Percentiles rank a stretch among this genome's conserved stretches.
Evolutionary conservation across 1,140 invertebrate species (phyloP).

Genomic region (Ips nitidus): DNA sequence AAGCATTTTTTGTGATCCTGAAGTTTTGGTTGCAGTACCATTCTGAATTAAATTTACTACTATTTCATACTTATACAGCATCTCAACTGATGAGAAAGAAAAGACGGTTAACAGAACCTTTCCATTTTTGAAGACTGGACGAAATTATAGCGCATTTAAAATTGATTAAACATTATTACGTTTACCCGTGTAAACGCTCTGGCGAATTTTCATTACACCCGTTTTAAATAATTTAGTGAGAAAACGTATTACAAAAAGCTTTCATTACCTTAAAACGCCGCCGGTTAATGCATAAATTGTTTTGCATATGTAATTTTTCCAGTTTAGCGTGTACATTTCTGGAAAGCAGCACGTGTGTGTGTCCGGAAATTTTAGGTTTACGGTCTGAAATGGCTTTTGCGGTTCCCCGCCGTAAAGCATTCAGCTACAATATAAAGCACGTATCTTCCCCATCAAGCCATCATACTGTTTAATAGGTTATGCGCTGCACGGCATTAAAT

Average conservation of each 20-base stretch:
- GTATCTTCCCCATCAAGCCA: conserved; percentile 4
- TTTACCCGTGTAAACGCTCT: conserved; percentile 15
- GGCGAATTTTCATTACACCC: conserved; percentile 8
- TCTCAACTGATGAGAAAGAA: too few relatives aligned
- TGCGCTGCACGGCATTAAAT: background rate
- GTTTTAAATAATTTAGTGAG: conserved; percentile 13
- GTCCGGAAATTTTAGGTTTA: background rate
- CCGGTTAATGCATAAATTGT: background rate
- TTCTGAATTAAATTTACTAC: too few relatives aligned
- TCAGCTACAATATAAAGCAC: background rate
- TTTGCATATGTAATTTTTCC: background rate
- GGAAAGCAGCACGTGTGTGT: background rate
- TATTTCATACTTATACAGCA: too few relatives aligned
- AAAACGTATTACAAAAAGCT: conserved; percentile 9
- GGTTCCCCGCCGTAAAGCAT: background rate
- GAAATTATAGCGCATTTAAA: conserved; percentile 14
- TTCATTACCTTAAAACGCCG: background rate
- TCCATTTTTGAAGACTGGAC: background rate
- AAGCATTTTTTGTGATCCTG: too few relatives aligned
- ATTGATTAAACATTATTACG: conserved; percentile 19
- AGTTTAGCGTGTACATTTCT: background rate
- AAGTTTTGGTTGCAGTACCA: too few relatives aligned
- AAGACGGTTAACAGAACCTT: too few relatives aligned
- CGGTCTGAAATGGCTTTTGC: conserved; percentile 1
- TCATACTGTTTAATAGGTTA: background rate